Evolutionary conservation across 2,113 vertebrate genomes (phyloP).

Genomic region (Crotalus viridis): DNA sequence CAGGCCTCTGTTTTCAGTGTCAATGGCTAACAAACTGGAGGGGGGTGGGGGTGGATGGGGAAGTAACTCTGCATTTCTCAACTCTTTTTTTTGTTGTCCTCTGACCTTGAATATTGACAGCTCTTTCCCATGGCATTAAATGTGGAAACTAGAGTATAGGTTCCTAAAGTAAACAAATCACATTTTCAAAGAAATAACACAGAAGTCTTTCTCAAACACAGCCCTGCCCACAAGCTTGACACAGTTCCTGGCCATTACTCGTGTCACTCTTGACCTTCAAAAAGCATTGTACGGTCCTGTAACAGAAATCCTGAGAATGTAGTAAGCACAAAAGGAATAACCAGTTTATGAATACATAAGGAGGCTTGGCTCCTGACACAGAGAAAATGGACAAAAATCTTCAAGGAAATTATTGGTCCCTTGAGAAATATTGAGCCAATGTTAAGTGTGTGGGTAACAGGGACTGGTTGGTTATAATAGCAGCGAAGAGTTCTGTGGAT

Average conservation of each 20-base stretch:
- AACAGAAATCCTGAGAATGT: background rate
- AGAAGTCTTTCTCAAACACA: background rate
- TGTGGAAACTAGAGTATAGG: background rate
- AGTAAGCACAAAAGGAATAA: background rate
- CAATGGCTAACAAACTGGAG: background rate
- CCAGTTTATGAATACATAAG: background rate
- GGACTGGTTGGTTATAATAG: background rate
- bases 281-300: background rate
- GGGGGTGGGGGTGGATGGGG: background rate
- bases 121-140: background rate
- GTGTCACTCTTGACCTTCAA: background rate
- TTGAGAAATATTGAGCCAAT: background rate
- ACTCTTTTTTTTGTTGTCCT: background rate
- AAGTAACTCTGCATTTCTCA: background rate
- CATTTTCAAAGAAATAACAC: background rate
- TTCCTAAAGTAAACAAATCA: background rate
- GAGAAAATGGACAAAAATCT: background rate
- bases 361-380: background rate
- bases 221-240: background rate
- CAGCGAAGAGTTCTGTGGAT: background rate
- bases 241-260: background rate
- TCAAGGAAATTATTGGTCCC: background rate
- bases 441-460: background rate
- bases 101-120: background rate
- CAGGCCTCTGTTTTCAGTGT: background rate